phyloP scores from a whole-genome alignment of 1,140 invertebrate genomes.

The Micrasema longulum region DNA sequence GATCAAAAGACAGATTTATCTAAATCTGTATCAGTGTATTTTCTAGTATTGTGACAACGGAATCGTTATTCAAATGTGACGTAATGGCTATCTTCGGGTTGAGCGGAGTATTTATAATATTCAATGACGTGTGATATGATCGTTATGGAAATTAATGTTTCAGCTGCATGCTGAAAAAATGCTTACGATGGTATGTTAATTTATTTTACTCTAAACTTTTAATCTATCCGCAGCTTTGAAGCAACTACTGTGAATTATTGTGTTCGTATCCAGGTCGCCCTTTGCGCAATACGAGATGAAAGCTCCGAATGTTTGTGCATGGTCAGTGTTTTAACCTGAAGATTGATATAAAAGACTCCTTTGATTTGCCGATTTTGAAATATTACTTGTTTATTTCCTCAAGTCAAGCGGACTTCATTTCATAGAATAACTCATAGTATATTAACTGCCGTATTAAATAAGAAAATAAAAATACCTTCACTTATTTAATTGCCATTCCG shows the following conservation, averaged over 20 bases:
- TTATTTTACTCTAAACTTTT: not conserved
- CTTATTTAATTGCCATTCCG: too few relatives aligned
- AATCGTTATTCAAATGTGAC: slow-evolving; percentile 23
- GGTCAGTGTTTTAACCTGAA: not conserved
- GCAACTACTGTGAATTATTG: not conserved
- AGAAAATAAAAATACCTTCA: too few relatives aligned
- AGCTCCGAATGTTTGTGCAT: not conserved
- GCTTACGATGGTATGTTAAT: slow-evolving; percentile 47
- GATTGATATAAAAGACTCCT: not conserved
- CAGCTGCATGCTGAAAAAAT: slow-evolving; percentile 53
- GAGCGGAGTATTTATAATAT: slow-evolving; percentile 29
- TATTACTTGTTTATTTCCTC: too few relatives aligned
- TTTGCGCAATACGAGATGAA: not conserved
- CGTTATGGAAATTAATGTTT: slow-evolving; percentile 20
- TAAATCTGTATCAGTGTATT: slow-evolving; percentile 1
- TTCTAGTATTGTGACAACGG: slow-evolving; percentile 23
- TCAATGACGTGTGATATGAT: not conserved
- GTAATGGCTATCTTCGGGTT: slow-evolving; percentile 8
- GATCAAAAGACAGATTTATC: not conserved
- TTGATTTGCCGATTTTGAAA: too few relatives aligned
- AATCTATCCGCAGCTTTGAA: not conserved
- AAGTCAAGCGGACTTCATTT: too few relatives aligned
- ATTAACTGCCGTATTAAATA: too few relatives aligned
- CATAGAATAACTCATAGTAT: too few relatives aligned
- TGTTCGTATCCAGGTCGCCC: slow-evolving; percentile 5